A percentile compares a stretch with the other conserved stretches of the same genome.
These are phyloP conservation scores for Latheticus oryzae DNA, from an alignment of 2,888 invertebrate genomes.

Conservation along the genomic window DNA sequence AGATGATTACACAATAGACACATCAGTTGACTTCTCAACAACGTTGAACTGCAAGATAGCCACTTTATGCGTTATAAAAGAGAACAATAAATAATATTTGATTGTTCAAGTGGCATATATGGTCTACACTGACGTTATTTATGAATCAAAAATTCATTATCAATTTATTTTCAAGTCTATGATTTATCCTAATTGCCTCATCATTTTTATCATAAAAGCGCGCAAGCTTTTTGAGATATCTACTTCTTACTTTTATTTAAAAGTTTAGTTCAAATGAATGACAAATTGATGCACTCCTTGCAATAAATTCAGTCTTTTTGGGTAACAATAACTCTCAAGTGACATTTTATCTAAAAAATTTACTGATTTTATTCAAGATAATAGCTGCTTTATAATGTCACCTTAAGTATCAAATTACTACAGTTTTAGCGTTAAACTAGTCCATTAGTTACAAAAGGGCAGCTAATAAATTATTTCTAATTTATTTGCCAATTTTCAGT, in stretches of 20 bases:
- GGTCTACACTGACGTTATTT: slow-evolving; percentile 16
- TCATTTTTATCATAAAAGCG: too few relatives aligned
- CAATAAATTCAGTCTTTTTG: background rate
- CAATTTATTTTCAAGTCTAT: slow-evolving; percentile 22
- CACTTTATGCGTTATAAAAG: slow-evolving; percentile 39
- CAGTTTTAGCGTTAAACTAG: slow-evolving; percentile 31
- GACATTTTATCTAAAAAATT: slow-evolving; percentile 38
- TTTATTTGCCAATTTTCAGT: slow-evolving; percentile 21
- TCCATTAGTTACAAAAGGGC: slow-evolving; percentile 34
- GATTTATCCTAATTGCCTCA: slow-evolving; percentile 18
- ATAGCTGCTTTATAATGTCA: slow-evolving; percentile 34
- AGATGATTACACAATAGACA: slow-evolving; percentile 10
- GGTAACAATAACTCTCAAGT: slow-evolving; percentile 9
- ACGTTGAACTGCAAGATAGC: slow-evolving; percentile 30
- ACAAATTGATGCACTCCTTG: slow-evolving; percentile 6
- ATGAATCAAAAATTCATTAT: slow-evolving; percentile 33
- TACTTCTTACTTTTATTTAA: slow-evolving; percentile 15
- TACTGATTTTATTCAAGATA: slow-evolving; percentile 38
- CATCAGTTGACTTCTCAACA: slow-evolving; percentile 26
- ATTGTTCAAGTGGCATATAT: slow-evolving; percentile 25
- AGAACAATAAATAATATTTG: slow-evolving; percentile 36
- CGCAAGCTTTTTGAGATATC: background rate
- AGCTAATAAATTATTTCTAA: slow-evolving; percentile 35
- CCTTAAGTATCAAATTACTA: slow-evolving; percentile 40
- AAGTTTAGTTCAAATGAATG: slow-evolving; percentile 12